Base-by-base conservation (phyloP, 2,113 vertebrate genomes). In the Sylvia atricapilla region DNA sequence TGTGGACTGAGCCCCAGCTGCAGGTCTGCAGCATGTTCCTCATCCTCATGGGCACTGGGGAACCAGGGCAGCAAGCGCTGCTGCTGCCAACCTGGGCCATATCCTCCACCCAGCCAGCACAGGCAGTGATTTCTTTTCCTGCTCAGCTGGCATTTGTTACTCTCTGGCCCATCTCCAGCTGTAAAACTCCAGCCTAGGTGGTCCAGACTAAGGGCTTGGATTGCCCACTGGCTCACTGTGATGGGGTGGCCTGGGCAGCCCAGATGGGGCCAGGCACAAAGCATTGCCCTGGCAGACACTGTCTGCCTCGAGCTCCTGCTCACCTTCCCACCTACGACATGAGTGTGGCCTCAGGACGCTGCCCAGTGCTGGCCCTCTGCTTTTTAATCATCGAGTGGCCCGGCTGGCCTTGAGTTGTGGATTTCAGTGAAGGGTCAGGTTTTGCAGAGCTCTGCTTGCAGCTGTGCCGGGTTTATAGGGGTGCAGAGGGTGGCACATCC, bases 181-280 rank as follows among this genome's bases (percentile, higher is more conserved):
- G 43, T 70, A 70, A 70, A 89, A 69, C 64, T 78, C 69, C 56
- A 87, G 77, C 47, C 39, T 74, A 78, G 64, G 84, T 96, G 84
- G 84, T 67, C 77, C 60, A 66, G 80, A 20, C 60, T 74, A 28
- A 53, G 27, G 75, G 80, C 23, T 18, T 21, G 64, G 53, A 39
- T 28, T 70, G n/a, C 47, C 47, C 2, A 1, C 18, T 3, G 1
- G 30, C 47, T 0, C 0, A 39, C 35, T 72, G 73, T 52, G 75
- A 8, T 0, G 1, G 41, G 24, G 41, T 41, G 41, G 46, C 74
- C 89, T 41, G 77, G 53, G 69, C 56, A 72, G 66, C 0, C 0
- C 0, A 14, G 69, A 56, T 1, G 7, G 39, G 59, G 74, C 66
- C 53, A 78, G 66, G 18, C 2, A 1, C 44, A 68, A 59, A 91